Evolutionary conservation across 2,113 vertebrate genomes (phyloP), one percentile per base, ranked within the genome.

Genomic region (Corvus hawaiiensis): DNA sequence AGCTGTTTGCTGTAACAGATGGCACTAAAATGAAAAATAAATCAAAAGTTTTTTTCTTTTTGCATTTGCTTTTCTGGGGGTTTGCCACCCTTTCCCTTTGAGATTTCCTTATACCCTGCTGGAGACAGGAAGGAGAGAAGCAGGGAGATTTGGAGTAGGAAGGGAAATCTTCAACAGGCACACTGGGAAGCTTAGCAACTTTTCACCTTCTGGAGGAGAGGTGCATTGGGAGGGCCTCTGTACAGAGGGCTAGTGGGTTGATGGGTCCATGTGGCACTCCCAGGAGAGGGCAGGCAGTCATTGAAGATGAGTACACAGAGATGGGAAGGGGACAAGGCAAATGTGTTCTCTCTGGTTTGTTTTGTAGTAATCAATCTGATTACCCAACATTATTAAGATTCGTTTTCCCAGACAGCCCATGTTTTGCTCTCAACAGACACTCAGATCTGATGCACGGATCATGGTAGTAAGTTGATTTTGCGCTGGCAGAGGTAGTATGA

Each of bases 71-170:
- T 78, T 93, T 94, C 75, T 51, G 30, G 52, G 91, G 55, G 12
- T 49, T 72, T 0, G 0, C 19, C 49, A 13, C 27, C 46, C 44
- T 79, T 72, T 7, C 46, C 46, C 68, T 86, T 76, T 10, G 32
- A 82, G 85, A 86, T 88, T 92, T 95, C 92, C 54, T 68, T 92
- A 86, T 64, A 61, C n/a, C 18, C 67, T 85, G 44, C 85, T 96
- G 85, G 90, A 95, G 51, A 52, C 6, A 44, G 39, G 68, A 44
- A 84, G 89, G 67, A 90, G 72, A 81, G 54, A 52, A 88, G 35
- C 33, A 41, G 23, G 17, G 54, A 32, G 30, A 9, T 77, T 59
- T 32, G 9, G 18, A 35, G 7, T 12, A 15, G 30, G 18, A 37
- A 74, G 48, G 28, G 35, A 28, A n/a, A 13, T 82, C 23, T 64